Conservation (phyloP, 1,140 invertebrate species). For the Cataglyphis hispanica region DNA sequence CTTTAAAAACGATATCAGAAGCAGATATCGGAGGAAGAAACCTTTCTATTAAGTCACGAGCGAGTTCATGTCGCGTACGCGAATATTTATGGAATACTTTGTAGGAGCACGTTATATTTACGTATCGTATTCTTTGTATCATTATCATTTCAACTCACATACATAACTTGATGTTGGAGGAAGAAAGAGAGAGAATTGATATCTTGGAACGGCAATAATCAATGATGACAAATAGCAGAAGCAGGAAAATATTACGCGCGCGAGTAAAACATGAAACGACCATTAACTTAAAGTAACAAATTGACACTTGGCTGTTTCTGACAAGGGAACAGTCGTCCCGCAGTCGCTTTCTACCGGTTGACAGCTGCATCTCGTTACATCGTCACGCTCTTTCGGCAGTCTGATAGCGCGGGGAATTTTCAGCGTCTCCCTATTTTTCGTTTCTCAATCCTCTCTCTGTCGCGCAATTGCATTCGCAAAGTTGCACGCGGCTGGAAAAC, state of each 20-base stretch:
- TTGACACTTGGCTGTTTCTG: background rate
- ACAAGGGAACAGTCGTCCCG: background rate
- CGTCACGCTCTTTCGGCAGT: conserved; percentile 1
- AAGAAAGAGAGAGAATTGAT: background rate
- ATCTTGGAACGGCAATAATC: background rate
- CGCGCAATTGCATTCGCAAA: conserved; percentile 28
- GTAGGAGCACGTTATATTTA: background rate
- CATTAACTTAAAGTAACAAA: background rate
- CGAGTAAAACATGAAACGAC: background rate
- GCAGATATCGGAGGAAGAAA: background rate
- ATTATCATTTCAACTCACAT: background rate
- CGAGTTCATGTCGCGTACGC: background rate
- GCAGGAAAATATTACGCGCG: conserved; percentile 2
- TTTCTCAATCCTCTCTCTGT: conserved; percentile 7
- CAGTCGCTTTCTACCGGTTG: background rate
- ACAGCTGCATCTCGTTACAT: background rate
- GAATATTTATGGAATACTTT: background rate
- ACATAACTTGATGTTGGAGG: background rate
- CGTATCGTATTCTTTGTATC: background rate
- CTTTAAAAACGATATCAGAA: background rate
- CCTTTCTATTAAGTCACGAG: conserved; percentile 5
- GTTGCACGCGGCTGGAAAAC: conserved; percentile 12
- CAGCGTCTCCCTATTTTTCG: background rate
- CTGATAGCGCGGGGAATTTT: background rate
- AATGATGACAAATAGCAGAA: background rate